Evolutionary conservation across 1,140 invertebrate genomes (phyloP).

Genomic region (Anagrus nilaparvatae): DNA sequence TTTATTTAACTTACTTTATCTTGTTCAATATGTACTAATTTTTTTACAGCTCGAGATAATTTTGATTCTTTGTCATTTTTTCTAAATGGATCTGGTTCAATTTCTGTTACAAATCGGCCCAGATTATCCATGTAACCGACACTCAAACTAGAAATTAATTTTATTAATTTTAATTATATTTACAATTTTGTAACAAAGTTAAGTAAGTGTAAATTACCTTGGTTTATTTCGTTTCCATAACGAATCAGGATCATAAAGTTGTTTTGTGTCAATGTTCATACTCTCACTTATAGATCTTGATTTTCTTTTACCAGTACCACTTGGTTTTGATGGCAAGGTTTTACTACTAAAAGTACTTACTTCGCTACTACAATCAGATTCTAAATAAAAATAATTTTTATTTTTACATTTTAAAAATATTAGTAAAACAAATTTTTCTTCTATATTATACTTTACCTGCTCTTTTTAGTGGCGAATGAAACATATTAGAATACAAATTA

Average conservation of each 20-base stretch:
- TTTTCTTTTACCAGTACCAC: slow-evolving; percentile 42
- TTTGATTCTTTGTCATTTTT: slow-evolving; percentile 48
- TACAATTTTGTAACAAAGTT: slow-evolving; percentile 14
- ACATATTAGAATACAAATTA: slow-evolving; percentile 33
- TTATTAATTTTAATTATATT: slow-evolving; percentile 1
- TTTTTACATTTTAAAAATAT: slow-evolving; percentile 2
- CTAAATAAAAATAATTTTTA: slow-evolving; percentile 19
- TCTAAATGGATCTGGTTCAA: slow-evolving; percentile 73
- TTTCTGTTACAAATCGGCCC: slow-evolving; percentile 80
- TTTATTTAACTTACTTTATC: slow-evolving; percentile 48
- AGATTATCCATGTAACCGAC: slow-evolving; percentile 76
- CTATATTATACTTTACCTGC: slow-evolving; percentile 33
- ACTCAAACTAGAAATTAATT: slow-evolving; percentile 51
- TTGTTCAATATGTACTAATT: slow-evolving; percentile 67
- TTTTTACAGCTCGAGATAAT: slow-evolving; percentile 59
- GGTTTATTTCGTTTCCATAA: slow-evolving; percentile 66
- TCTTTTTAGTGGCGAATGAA: slow-evolving; percentile 33
- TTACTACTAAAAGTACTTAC: slow-evolving; percentile 50
- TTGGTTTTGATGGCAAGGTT: slow-evolving; percentile 59
- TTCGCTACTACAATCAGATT: slow-evolving; percentile 66
- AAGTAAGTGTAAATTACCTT: slow-evolving; percentile 30
- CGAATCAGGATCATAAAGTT: slow-evolving; percentile 72
- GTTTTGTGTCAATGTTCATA: slow-evolving; percentile 70
- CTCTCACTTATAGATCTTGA: slow-evolving; percentile 40
- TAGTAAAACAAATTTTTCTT: not conserved